Evolutionary conservation across 1,140 invertebrate genomes (phyloP).

Genomic region (Tetranychus urticae): DNA sequence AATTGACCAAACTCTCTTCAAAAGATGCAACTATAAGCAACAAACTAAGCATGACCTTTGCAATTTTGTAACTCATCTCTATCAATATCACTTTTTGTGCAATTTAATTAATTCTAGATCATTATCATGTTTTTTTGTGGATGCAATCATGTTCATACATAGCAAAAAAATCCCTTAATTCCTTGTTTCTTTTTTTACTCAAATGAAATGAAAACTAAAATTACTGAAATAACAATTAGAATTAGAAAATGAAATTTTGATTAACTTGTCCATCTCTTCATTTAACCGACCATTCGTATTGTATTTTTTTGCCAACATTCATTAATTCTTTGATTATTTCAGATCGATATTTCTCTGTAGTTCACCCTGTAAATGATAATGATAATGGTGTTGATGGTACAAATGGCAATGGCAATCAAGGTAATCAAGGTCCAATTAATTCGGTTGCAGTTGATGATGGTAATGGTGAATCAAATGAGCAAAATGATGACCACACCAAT

Average conservation of each 20-base stretch:
- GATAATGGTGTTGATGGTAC: neutral
- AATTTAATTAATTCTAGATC: too few species aligned
- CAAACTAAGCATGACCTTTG: too few species aligned
- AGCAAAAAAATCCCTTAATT: too few species aligned
- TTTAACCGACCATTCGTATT: too few species aligned
- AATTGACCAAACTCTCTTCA: too few species aligned
- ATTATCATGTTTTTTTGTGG: neutral
- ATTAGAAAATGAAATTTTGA: neutral
- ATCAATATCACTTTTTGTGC: neutral
- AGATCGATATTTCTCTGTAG: slow-evolving; percentile 2
- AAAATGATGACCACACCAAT: too few species aligned
- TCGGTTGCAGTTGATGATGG: neutral
- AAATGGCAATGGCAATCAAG: neutral
- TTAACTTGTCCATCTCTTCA: neutral
- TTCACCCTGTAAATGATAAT: neutral
- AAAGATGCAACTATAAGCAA: too few species aligned
- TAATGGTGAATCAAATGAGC: neutral
- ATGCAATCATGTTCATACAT: neutral
- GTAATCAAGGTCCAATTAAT: neutral
- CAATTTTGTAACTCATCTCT: neutral
- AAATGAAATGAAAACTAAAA: neutral
- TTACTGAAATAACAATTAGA: neutral
- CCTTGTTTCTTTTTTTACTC: too few species aligned
- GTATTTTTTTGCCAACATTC: too few species aligned
- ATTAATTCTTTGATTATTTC: neutral